Base-by-base conservation (phyloP, 2,888 invertebrate genomes). In the Microctonus hyperodae region DNA sequence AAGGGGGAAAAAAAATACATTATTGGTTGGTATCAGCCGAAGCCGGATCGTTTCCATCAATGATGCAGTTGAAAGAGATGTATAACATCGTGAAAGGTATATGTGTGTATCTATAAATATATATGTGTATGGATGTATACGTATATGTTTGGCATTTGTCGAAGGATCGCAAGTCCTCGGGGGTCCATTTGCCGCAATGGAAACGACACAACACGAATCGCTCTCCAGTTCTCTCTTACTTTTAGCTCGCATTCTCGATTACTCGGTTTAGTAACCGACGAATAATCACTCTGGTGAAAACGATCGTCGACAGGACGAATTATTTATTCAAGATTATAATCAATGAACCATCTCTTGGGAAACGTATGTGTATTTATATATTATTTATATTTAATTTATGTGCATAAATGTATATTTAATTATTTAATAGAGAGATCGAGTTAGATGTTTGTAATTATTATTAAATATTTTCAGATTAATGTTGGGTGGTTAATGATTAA, bases 261-360 rank as follows among this genome's bases (percentile, higher is more conserved):
- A 74, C 72, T 28, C 28, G 44, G 16, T 74, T 31, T 33, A 55
- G 28, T 55, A 74, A 72, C 74, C 68, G 74, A 75, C 79, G 79
- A 82, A 83, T 83, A 82, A 83, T 83, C 83, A 81, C 83, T 82
- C 79, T 80, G 69, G 68, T 65, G 70, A 69, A 64, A 68, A 69
- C 75, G 74, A 78, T 76, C 76, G 73, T 72, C 80, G 78, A 76
- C 75, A 73, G 71, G 68, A 55, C 65, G 63, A 65, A 77, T 82
- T 74, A 79, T 76, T 83, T 83, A 83, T 83, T 83, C 75, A 83
- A 64, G 73, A 74, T 72, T 68, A 76, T 82, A 83, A 82, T 83
- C 82, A 83, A 83, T 80, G 77, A 75, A 71, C 66, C 72, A 51
- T 63, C 81, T 75, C 81, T 10, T 61, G 82, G 81, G 81, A 75